Percentiles rank a stretch among this genome's conserved stretches.
Evolutionary conservation across 35 echinoderm and acorn worm genomes (phyloP).

Genomic region (Nesometra sesokonis): DNA sequence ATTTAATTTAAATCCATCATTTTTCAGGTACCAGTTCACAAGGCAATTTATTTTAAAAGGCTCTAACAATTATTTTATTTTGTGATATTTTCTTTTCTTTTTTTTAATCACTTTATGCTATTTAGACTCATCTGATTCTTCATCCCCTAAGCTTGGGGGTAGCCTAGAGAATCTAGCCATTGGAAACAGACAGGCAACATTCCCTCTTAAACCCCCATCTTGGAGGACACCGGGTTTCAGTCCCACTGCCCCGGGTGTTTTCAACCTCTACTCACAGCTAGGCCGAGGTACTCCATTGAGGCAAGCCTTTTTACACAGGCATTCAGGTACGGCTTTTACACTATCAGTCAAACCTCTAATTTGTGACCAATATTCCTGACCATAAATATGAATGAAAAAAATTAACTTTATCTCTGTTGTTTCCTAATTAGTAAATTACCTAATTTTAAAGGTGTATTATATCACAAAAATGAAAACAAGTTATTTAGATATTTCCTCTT

Average conservation of each 20-base stretch:
- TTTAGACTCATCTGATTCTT: not conserved
- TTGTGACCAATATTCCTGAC: too few species aligned
- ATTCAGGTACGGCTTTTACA: not conserved
- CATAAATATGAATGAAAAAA: too few species aligned
- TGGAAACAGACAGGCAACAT: not conserved
- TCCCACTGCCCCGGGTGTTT: constrained; percentile 36
- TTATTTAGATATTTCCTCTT: too few species aligned
- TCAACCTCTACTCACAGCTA: constrained; percentile 39
- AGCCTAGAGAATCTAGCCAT: not conserved
- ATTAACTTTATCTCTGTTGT: too few species aligned
- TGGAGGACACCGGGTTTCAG: constrained; percentile 14
- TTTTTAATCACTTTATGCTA: not conserved
- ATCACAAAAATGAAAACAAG: too few species aligned
- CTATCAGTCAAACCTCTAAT: not conserved
- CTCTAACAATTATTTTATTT: too few species aligned
- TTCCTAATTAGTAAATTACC: too few species aligned
- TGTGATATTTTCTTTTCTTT: not conserved
- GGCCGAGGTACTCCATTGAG: constrained; percentile 8
- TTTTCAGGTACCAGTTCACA: too few species aligned
- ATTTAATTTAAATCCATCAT: too few species aligned
- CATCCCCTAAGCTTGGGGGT: not conserved
- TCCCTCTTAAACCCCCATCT: not conserved
- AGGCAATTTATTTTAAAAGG: too few species aligned
- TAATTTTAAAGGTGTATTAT: too few species aligned
- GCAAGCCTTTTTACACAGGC: not conserved